Evolutionary conservation across 2,797 vertebrate genomes (phyloP).

Genomic region (Myotis daubentonii): DNA sequence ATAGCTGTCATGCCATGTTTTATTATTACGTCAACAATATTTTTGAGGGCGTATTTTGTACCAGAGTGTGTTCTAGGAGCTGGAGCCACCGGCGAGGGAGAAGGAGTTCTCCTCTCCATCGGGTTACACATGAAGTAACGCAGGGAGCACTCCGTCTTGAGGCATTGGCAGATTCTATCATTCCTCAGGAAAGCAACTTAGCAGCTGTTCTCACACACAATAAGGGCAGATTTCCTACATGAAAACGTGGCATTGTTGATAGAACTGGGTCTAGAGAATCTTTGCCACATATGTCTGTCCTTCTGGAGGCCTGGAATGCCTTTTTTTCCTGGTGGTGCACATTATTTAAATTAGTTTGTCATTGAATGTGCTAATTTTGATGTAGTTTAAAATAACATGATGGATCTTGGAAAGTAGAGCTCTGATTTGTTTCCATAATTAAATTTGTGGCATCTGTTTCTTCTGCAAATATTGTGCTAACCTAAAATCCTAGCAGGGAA

Average conservation of each 20-base stretch:
- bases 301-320: background rate
- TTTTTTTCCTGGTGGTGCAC: background rate
- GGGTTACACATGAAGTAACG: accelerated
- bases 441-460: slow-evolving; percentile 57
- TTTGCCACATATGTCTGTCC: background rate
- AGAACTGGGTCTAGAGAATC: background rate
- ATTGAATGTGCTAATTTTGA: slow-evolving; percentile 64
- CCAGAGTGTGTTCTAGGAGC: background rate
- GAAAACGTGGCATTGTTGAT: background rate
- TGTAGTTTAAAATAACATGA: slow-evolving; percentile 60
- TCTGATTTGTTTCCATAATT: slow-evolving; percentile 62
- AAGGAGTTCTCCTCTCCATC: background rate
- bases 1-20: background rate
- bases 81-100: background rate
- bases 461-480: slow-evolving; percentile 69
- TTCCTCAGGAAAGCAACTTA: background rate
- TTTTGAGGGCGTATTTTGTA: background rate
- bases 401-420: slow-evolving; percentile 44
- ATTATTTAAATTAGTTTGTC: slow-evolving; percentile 47
- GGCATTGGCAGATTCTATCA: background rate
- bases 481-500: slow-evolving; percentile 57
- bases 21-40: background rate
- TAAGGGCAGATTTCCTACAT: background rate
- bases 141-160: background rate
- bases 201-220: background rate